A percentile compares a stretch with the other conserved stretches of the same genome.
Evolutionary conservation across 2,888 invertebrate species (phyloP).

Genomic region (Pristionchus entomophagus): DNA sequence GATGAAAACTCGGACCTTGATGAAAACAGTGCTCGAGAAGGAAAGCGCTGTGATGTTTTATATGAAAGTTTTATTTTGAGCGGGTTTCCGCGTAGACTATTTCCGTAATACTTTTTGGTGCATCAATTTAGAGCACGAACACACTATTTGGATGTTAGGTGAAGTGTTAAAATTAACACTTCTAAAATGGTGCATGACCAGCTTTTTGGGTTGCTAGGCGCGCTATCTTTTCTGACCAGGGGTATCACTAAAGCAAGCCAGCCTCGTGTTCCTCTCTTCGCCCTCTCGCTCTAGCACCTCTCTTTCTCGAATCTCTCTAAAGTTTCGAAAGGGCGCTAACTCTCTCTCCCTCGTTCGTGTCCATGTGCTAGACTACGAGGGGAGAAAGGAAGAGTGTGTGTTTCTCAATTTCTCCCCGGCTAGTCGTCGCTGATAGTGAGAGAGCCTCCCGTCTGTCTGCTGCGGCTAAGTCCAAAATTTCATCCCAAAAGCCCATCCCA

Average conservation of each 20-base stretch:
- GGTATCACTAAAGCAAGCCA: not conserved
- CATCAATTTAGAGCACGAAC: too few relatives aligned
- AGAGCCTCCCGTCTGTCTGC: not conserved
- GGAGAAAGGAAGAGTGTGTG: not conserved
- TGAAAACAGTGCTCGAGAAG: too few relatives aligned
- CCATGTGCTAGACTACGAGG: not conserved
- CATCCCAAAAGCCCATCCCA: not conserved
- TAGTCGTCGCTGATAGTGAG: not conserved
- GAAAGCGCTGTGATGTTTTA: too few relatives aligned
- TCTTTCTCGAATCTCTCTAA: not conserved
- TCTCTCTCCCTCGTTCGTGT: not conserved
- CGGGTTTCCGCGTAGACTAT: too few relatives aligned
- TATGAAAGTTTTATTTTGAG: too few relatives aligned
- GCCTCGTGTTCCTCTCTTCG: not conserved
- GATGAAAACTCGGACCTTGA: too few relatives aligned
- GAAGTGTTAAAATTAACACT: too few relatives aligned
- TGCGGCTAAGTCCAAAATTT: not conserved
- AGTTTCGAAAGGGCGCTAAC: not conserved
- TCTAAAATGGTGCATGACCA: too few relatives aligned
- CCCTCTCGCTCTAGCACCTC: not conserved
- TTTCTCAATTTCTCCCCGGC: not conserved
- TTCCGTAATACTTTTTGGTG: too few relatives aligned
- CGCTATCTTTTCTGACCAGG: not conserved
- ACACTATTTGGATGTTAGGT: too few relatives aligned
- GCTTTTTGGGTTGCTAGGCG: slow-evolving; percentile 1